phyloP scores from a whole-genome alignment of 2,888 invertebrate genomes.

The Lepidocyrtoides sp. region DNA sequence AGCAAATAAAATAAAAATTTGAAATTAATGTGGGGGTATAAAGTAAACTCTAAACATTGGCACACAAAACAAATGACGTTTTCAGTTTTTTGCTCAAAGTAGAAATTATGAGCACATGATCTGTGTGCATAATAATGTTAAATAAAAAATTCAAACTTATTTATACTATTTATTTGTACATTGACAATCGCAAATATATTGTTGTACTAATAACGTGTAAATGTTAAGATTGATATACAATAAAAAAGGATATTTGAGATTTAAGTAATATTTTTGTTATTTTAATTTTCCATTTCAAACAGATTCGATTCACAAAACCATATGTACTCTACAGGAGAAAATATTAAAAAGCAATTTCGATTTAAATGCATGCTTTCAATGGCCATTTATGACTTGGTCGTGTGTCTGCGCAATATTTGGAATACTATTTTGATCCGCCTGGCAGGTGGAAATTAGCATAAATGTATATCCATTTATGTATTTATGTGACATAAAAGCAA shows the following conservation, averaged over 20 bases:
- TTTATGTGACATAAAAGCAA: neutral
- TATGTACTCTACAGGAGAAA: too few relatives aligned
- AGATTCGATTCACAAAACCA: too few relatives aligned
- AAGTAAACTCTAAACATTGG: too few relatives aligned
- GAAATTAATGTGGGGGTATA: neutral
- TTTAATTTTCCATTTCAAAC: too few relatives aligned
- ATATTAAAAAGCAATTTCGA: too few relatives aligned
- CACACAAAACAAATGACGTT: neutral
- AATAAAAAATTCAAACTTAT: neutral
- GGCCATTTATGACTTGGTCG: too few relatives aligned
- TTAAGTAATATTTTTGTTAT: too few relatives aligned
- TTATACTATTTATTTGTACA: constrained; percentile 1
- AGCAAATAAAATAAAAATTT: neutral
- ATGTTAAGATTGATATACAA: neutral
- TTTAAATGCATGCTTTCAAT: too few relatives aligned
- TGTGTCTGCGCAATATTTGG: too few relatives aligned
- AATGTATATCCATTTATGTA: neutral
- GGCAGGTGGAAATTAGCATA: constrained; percentile 36
- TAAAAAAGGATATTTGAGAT: neutral
- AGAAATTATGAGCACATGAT: constrained; percentile 4
- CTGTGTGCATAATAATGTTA: neutral
- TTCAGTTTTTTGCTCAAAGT: neutral
- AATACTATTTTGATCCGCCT: neutral
- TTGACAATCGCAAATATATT: neutral
- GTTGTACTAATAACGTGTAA: too few relatives aligned